Evolutionary conservation across 1,140 invertebrate species (phyloP), one percentile per base, ranked within the genome.

Genomic region (Achroia grisella): DNA sequence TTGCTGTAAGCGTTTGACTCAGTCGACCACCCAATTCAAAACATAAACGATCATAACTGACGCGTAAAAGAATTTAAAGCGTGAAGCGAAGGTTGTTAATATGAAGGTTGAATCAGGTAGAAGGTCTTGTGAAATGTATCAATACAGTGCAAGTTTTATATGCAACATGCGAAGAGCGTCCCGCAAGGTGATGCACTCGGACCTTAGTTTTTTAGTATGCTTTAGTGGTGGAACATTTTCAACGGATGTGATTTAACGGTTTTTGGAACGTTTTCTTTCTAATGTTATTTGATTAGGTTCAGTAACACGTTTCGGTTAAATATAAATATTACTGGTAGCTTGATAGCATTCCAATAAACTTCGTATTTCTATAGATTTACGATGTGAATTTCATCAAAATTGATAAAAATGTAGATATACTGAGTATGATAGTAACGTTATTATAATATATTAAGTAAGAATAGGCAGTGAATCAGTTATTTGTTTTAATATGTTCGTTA

Each of bases 51-150:
- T 29, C 55, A 66, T 63, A 67, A 64, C 56, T 49, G 39, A 11
- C 49, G 49, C 55, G 41, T 62, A 60, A 61, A 60, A 48, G 35
- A 34, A 44, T 53, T 59, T 70, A 60, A 68, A 63, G 63, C 53
- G 55, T 57, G 39, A 23, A 23, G 17, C 17, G 17, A 23, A 23
- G 17, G 17, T 23, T 23, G 17, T 23, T 50, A 51, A 44, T 46
- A 44, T 49, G 63, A 66, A 71, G 69, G 69, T 72, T 56, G 56
- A 54, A 59, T 52, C 74, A 83, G 76, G 79, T 79, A 82, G 62
- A 71, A 60, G 66, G 69, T 55, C 62, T 65, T 64, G 80, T 80
- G 78, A 85, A 85, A 85, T 78, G 66, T 85, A 73, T 82, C 80
- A 56, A 56, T 50, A 42, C 48, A 63, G 78, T 85, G 81, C 77